Percentiles rank a stretch among this genome's conserved stretches.
Conservation (phyloP, 2,113 vertebrate genomes). For the Nannospalax galili region DNA sequence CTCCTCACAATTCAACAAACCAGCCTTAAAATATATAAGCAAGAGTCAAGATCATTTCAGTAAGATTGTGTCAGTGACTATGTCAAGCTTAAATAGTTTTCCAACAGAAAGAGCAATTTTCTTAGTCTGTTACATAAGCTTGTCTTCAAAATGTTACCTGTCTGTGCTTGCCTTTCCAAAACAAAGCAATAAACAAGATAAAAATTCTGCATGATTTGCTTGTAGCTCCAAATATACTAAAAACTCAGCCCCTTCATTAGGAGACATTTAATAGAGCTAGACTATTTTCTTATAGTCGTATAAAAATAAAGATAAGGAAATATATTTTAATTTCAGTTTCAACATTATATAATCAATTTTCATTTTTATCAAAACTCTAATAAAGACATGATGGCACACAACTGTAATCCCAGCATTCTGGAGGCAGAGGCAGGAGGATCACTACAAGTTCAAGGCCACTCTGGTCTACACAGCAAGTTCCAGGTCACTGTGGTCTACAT, state of each 20-base stretch:
- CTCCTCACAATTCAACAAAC: constrained; percentile 3
- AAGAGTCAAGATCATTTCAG: not conserved
- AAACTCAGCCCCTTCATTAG: not conserved
- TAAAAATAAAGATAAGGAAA: not conserved
- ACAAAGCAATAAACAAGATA: not conserved
- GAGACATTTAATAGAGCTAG: not conserved
- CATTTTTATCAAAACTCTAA: not conserved
- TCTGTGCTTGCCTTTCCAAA: not conserved
- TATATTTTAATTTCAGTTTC: constrained; percentile 7
- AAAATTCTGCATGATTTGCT: not conserved
- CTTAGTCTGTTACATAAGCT: not conserved
- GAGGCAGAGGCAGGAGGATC: not conserved
- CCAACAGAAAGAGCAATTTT: not conserved
- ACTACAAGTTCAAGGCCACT: not conserved
- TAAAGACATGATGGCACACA: not conserved
- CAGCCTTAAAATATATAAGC: not conserved
- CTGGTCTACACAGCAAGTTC: not conserved
- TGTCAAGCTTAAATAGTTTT: not conserved
- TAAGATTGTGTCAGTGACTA: not conserved
- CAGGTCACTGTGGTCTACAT: not conserved
- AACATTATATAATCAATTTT: not conserved
- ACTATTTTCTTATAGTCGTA: not conserved
- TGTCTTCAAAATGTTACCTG: not conserved
- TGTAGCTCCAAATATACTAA: constrained; percentile 1
- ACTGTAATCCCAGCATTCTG: not conserved